Evolutionary conservation across 2,888 invertebrate genomes (phyloP), one percentile per base, ranked within the genome.

Genomic region (Eupithecia tripunctaria): DNA sequence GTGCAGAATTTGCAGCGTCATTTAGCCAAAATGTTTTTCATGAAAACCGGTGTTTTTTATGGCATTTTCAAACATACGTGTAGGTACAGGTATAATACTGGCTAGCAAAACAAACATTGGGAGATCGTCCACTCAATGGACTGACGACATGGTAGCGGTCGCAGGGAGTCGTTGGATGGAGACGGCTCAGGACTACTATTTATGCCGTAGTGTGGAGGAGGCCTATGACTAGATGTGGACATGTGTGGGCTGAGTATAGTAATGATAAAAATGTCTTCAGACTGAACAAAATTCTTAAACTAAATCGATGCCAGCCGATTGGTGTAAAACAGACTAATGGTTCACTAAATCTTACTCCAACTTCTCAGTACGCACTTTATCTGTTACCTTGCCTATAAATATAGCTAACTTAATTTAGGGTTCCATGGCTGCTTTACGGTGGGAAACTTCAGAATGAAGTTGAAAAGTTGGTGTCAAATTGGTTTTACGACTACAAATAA

Each of bases 371-470:
- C 74, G 74, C 85, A 83, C 82, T 81, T 83, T 82, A 81, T 78
- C 82, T 79, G 81, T 82, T 66, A 74, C 38, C 71, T 78, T 76
- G 72, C 78, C 85, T 82, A 85, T 85, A 85, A 85, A 86, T 85
- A 84, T 80, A 81, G 77, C 80, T 82, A 83, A 86, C 86, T 82
- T 82, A 84, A 83, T 84, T 85, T 84, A 83, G 72, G 76, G 78
- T 78, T 69, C 77, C 77, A 78, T 78, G 76, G 78, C 73, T 63
- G 71, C 76, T 79, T 81, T 79, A 80, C 81, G 78, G 79, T 81
- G 80, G 73, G 77, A 84, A 64, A 84, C 79, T 82, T 84, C 81
- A 75, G 78, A 82, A 74, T 79, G 75, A 72, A 78, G 65, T 72
- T 70, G 43, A 70, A 56, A 64, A 68, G 62, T 43, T 72, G 60